These are phyloP conservation scores for Indri indri DNA, from an alignment of 2,113 vertebrate genomes.

Conservation along the genomic window DNA sequence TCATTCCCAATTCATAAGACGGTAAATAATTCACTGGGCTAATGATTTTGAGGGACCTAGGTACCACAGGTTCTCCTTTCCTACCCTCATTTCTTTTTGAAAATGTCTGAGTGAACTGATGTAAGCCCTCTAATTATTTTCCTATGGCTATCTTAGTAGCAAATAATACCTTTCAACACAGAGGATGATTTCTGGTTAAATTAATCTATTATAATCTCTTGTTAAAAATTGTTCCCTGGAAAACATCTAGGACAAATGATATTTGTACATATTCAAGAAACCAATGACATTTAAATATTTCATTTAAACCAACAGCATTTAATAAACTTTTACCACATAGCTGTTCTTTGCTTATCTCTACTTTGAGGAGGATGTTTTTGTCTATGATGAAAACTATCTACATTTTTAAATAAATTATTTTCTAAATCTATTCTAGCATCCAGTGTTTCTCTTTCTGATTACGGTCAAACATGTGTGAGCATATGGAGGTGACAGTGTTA, in stretches of 20 bases:
- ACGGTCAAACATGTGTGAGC: background rate
- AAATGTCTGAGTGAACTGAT: background rate
- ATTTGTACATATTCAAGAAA: background rate
- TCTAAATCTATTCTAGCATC: background rate
- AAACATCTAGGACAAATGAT: background rate
- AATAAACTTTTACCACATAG: background rate
- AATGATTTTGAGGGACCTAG: background rate
- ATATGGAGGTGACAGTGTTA: background rate
- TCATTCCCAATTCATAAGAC: background rate
- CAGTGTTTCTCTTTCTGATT: background rate
- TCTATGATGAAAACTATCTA: background rate
- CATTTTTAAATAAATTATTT: background rate
- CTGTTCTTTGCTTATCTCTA: background rate
- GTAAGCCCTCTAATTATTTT: background rate
- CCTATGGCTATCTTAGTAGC: background rate
- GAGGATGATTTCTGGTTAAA: background rate
- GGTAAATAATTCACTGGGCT: background rate
- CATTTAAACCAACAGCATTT: background rate
- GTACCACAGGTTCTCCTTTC: background rate
- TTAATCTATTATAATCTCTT: conserved; percentile 26
- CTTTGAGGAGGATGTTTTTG: background rate
- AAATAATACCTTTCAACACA: background rate
- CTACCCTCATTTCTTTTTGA: background rate
- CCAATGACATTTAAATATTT: background rate
- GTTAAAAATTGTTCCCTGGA: background rate